phyloP scores from a whole-genome alignment of 2,888 invertebrate genomes.

The Malthinus seriepunctatus region DNA sequence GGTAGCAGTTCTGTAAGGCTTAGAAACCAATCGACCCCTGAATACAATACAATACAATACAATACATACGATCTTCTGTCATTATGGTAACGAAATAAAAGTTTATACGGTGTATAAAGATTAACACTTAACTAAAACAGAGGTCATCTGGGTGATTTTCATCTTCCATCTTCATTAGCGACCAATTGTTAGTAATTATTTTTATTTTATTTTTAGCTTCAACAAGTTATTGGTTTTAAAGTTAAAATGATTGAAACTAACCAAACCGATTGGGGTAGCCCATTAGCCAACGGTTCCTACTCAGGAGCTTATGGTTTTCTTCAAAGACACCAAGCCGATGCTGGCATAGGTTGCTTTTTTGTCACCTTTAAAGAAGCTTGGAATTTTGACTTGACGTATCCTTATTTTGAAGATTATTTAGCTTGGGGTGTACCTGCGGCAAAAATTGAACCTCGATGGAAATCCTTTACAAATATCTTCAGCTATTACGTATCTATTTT shows the following conservation, averaged over 20 bases:
- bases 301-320: conserved; percentile 4
- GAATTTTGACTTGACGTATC: conserved; percentile 17
- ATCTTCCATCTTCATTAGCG: too few relatives aligned
- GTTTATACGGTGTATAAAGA: too few relatives aligned
- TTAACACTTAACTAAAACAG: too few relatives aligned
- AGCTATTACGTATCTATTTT: background rate
- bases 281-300: conserved; percentile 6
- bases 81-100: too few relatives aligned
- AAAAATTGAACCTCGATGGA: conserved; percentile 9
- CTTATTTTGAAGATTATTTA: conserved; percentile 18
- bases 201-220: conserved; percentile 1
- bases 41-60: too few relatives aligned
- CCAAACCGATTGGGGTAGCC: conserved; percentile 1
- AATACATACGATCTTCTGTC: too few relatives aligned
- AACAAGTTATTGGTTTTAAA: background rate
- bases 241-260: background rate
- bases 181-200: too few relatives aligned
- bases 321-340: conserved; percentile 7
- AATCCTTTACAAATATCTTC: conserved; percentile 9
- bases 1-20: too few relatives aligned
- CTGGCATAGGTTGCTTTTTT: conserved; percentile 13
- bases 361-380: background rate
- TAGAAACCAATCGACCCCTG: too few relatives aligned
- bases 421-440: conserved; percentile 17
- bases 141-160: too few relatives aligned